phyloP scores from a whole-genome alignment of 64 coral and sea anemone genomes.

The Hydrozoanthus tunicans region DNA sequence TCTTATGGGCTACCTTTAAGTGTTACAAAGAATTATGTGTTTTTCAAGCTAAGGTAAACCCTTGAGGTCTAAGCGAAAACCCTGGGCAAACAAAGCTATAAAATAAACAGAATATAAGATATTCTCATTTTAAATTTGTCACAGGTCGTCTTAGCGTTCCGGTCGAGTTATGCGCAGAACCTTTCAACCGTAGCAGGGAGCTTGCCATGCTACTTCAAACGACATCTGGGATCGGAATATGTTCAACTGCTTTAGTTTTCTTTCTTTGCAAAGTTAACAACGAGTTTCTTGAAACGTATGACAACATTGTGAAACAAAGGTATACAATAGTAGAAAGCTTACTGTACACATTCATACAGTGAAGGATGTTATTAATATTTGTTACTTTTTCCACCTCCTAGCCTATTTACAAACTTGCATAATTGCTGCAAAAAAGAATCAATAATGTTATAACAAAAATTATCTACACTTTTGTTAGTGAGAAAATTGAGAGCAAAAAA shows the following conservation, averaged over 20 bases:
- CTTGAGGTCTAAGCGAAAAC: too few species aligned
- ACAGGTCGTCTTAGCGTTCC: slow-evolving; percentile 63
- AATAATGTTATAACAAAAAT: background rate
- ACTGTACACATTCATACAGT: too few species aligned
- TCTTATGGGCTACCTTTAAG: too few species aligned
- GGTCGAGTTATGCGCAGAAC: slow-evolving; percentile 39
- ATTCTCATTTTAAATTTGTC: background rate
- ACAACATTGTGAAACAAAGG: slow-evolving; percentile 39
- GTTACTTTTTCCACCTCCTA: too few species aligned
- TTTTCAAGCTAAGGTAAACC: too few species aligned
- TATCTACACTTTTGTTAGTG: background rate
- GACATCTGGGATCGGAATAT: slow-evolving; percentile 58
- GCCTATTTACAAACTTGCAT: too few species aligned
- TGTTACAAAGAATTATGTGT: too few species aligned
- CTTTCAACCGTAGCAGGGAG: slow-evolving; percentile 50
- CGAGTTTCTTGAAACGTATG: slow-evolving; percentile 65
- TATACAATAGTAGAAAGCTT: background rate
- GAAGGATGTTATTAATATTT: too few species aligned
- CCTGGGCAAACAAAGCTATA: too few species aligned
- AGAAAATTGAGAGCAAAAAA: too few species aligned
- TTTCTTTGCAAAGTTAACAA: slow-evolving; percentile 68
- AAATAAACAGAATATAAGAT: background rate
- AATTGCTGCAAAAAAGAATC: too few species aligned
- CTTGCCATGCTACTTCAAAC: slow-evolving; percentile 56
- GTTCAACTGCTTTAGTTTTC: slow-evolving; percentile 65